Base-by-base conservation (phyloP, 2,113 vertebrate species). In the Myodes glareolus region DNA sequence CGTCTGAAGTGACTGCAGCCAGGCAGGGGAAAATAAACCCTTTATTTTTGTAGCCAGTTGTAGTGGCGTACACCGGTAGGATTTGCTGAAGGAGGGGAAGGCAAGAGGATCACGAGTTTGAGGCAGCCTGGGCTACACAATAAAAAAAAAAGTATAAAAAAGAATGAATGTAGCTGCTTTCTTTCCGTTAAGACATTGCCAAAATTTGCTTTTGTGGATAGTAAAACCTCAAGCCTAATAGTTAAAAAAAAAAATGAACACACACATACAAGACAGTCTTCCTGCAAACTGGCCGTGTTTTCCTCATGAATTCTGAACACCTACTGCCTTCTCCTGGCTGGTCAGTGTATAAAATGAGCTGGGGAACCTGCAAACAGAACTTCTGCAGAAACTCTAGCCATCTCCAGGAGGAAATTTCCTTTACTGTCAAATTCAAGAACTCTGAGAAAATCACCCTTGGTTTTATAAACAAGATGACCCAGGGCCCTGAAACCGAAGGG, bases 151-250 rank as follows among this genome's bases (percentile, higher is more conserved):
- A 58, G 17, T 19, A 3, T 3, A 52, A 58, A 58, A 58, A 58
- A 58, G 55, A 58, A 58, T 58, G 94, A 97, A 94, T 17, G 9
- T 73, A 95, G 25, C 81, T 94, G 91, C 77, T 84, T 95, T 85
- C 47, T 91, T 90, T 23, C 76, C 42, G 85, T 42, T 94, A 94
- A 96, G 92, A 92, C 92, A 95, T 55, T 87, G 92, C 92, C 89
- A 94, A 96, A 85, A 80, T 95, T 86, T 96, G 90, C 88, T 97
- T 96, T 95, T 92, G 76, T 94, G 39, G 70, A 55, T 72, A 47
- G 70, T 72, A 84, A 96, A 93, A 58, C 12, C 67, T 87, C 87
- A 68, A 91, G 17, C 19, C 67, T 47, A 89, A 73, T 25, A 63
- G 10, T 19, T 17, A 25, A 75, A 88, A 88, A 77, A 31, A n/a